Percentiles rank a stretch among this genome's conserved stretches.
Evolutionary conservation across 2,888 invertebrate genomes (phyloP).

Genomic region (Harpagoxenus sublaevis): DNA sequence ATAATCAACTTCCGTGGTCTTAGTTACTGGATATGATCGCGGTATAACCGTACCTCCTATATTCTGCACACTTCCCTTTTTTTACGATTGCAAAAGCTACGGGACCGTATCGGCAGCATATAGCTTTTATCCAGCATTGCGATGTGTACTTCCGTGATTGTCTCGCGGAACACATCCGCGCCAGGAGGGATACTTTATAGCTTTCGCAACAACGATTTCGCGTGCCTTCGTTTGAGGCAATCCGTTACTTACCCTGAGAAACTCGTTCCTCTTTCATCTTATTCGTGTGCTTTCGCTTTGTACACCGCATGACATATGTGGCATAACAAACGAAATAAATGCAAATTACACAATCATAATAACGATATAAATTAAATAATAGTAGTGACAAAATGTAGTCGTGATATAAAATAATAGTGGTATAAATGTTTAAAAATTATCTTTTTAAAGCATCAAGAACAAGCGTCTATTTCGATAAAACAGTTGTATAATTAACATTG

Average conservation of each 20-base stretch:
- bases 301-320: too few relatives aligned
- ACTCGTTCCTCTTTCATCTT: too few relatives aligned
- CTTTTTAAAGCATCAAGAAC: too few relatives aligned
- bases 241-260: neutral
- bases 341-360: too few relatives aligned
- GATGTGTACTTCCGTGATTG: slow-evolving; percentile 24
- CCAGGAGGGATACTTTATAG: neutral
- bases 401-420: too few relatives aligned
- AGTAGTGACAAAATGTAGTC: too few relatives aligned
- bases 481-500: too few relatives aligned
- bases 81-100: slow-evolving; percentile 25
- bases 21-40: neutral
- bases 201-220: neutral
- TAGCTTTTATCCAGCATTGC: slow-evolving; percentile 28
- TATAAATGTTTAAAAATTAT: too few relatives aligned
- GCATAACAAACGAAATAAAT: too few relatives aligned
- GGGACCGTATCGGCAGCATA: slow-evolving; percentile 35
- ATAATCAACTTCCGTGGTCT: slow-evolving; percentile 60
- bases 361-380: too few relatives aligned
- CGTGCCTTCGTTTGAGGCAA: neutral
- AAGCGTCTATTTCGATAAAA: too few relatives aligned
- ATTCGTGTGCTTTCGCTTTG: too few relatives aligned
- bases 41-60: neutral
- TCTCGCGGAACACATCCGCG: neutral
- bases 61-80: neutral